Evolutionary conservation across 2,113 vertebrate species (phyloP).

Genomic region (Urocynchramus pylzowi): DNA sequence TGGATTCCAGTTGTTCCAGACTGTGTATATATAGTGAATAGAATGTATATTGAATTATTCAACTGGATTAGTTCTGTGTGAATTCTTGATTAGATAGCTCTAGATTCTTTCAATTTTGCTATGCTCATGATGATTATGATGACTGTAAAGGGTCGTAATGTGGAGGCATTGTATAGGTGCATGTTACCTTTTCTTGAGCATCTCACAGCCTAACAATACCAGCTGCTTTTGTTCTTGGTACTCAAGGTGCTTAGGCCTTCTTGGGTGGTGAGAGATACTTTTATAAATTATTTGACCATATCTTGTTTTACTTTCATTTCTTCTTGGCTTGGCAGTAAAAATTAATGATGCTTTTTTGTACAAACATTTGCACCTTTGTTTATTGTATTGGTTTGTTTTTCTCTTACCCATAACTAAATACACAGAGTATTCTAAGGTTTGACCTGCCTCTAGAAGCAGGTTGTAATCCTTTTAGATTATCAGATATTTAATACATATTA

Average conservation of each 20-base stretch:
- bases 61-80: not conserved
- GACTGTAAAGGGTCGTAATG: not conserved
- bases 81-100: not conserved
- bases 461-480: not conserved
- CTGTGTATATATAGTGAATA: not conserved
- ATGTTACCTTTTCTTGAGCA: not conserved
- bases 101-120: not conserved
- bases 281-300: not conserved
- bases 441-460: not conserved
- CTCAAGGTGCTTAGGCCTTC: not conserved
- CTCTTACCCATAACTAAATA: not conserved
- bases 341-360: not conserved
- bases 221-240: not conserved
- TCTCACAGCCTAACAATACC: not conserved
- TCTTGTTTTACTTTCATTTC: not conserved
- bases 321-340: not conserved
- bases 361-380: not conserved
- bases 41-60: not conserved
- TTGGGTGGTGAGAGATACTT: not conserved
- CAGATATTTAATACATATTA: not conserved
- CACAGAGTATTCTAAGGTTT: not conserved
- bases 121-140: not conserved
- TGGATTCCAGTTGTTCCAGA: not conserved
- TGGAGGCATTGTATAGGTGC: not conserved
- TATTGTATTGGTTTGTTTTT: not conserved